Evolutionary conservation across 2,888 invertebrate species (phyloP), one percentile per base, ranked within the genome.

Genomic region (Suillia variegata): DNA sequence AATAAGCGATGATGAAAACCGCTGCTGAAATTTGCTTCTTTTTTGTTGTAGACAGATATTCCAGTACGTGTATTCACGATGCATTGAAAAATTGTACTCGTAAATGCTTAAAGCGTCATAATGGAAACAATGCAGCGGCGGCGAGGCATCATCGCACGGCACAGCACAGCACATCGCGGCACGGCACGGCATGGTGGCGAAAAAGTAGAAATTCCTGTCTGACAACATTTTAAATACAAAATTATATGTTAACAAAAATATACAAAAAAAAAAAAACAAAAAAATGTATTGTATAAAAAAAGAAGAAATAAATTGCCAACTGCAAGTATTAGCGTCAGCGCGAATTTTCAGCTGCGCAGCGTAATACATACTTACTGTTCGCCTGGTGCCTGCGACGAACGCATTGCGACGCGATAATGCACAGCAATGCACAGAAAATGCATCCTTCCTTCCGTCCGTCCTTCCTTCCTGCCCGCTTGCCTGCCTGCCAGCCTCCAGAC

Each of bases 151-250:
- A 8, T 5, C 31, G 12, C 12, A 12, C 31, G 5, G 12, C 31
- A 8, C 12, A 31, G 5, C 31, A 5, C 5, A 12, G 12, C 12
- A 45, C 45, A 45, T 10, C n/a, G 45, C 45, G 18, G 18, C 6
- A 5, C 45, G n/a, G 45, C 45, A 5, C 45, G n/a, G 50, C 45
- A 45, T 20, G 67, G 67, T 67, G 69, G 69, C 69, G 66, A 65
- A 70, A 75, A 76, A 76, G 75, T 71, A 67, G 76, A 74, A 76
- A 75, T 76, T 76, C 74, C 75, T 74, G 74, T 75, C 74, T 75
- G 74, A 73, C 74, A 75, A 67, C 76, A 73, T 75, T 71, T 71
- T 65, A 67, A 69, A 67, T 64, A 68, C 50, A 57, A 53, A 59
- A 49, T 56, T 52, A 54, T 24, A n/a, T n/a, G n/a, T n/a, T n/a